Conservation (phyloP, 2,888 invertebrate species). For the Oconnorella tubifera region DNA sequence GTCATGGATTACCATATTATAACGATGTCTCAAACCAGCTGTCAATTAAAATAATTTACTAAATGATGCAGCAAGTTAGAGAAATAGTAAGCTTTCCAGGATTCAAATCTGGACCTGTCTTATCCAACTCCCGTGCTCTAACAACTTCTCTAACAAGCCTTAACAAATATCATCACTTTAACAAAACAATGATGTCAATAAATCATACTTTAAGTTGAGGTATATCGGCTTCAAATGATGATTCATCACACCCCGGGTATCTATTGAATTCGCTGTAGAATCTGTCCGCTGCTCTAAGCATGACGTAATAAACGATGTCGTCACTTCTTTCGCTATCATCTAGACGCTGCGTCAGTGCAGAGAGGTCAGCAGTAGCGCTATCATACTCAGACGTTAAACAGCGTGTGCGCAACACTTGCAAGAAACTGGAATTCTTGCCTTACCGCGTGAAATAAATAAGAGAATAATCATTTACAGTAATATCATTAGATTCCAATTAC, state of each 20-base stretch:
- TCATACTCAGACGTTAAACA: slow-evolving; percentile 77
- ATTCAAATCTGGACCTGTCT: too few relatives aligned
- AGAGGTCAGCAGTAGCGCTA: background rate
- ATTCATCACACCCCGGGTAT: slow-evolving; percentile 73
- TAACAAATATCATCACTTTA: too few relatives aligned
- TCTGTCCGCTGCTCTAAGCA: slow-evolving; percentile 83
- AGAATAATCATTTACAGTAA: too few relatives aligned
- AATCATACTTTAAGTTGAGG: slow-evolving; percentile 76
- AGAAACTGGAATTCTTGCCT: slow-evolving; percentile 73
- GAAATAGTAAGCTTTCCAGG: too few relatives aligned
- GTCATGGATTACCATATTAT: too few relatives aligned
- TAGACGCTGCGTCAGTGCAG: background rate
- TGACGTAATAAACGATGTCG: slow-evolving; percentile 71
- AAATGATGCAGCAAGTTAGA: too few relatives aligned
- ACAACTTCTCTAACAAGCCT: too few relatives aligned
- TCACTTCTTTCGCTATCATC: slow-evolving; percentile 43
- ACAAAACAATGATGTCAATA: slow-evolving; percentile 8
- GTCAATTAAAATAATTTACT: too few relatives aligned
- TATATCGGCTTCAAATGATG: slow-evolving; percentile 84
- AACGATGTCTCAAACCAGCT: too few relatives aligned
- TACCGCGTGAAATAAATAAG: too few relatives aligned
- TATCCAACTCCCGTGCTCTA: too few relatives aligned
- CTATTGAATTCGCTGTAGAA: slow-evolving; percentile 83
- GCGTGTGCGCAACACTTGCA: slow-evolving; percentile 73
- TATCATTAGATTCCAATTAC: too few relatives aligned